A percentile compares a stretch with the other conserved stretches of the same genome.
Evolutionary conservation across 1,140 invertebrate genomes (phyloP).

Genomic region (Scaptodrosophila lebanonensis): DNA sequence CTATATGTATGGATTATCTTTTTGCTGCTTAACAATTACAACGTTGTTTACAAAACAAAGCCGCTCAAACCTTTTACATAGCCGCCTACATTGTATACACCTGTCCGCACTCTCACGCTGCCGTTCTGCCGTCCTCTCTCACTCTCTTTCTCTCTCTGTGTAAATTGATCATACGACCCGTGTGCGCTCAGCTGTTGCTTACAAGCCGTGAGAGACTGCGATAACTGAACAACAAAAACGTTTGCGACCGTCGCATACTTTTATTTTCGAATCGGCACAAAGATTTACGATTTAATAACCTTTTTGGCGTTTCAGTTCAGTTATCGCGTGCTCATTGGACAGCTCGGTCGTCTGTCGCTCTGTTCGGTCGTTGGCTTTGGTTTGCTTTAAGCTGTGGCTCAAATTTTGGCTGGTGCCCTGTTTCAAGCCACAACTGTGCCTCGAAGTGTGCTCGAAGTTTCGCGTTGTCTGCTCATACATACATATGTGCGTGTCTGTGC

Average conservation of each 20-base stretch:
- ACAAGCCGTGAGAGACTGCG: conserved; percentile 6
- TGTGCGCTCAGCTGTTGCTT: conserved; percentile 51
- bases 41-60: conserved; percentile 13
- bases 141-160: not conserved
- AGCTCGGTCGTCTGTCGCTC: conserved; percentile 47
- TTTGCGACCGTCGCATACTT: conserved; percentile 29
- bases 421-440: too few species aligned
- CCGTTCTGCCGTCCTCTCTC: not conserved
- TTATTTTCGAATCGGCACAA: conserved; percentile 62
- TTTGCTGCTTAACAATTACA: not conserved
- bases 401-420: too few species aligned
- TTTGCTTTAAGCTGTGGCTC: conserved; percentile 9
- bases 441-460: conserved; percentile 2
- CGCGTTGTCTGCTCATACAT: conserved; percentile 2
- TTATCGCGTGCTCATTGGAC: conserved; percentile 58
- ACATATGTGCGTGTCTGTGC: conserved; percentile 18
- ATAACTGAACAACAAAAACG: not conserved
- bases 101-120: conserved; percentile 26
- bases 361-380: conserved; percentile 36
- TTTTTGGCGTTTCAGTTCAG: conserved; percentile 57
- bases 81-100: conserved; percentile 26
- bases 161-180: conserved; percentile 42
- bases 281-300: conserved; percentile 62
- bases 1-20: too few species aligned
- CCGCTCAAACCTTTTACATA: conserved; percentile 43